Evolutionary conservation across 2,888 invertebrate genomes (phyloP).

Genomic region (Polydrusus pterygomalis): DNA sequence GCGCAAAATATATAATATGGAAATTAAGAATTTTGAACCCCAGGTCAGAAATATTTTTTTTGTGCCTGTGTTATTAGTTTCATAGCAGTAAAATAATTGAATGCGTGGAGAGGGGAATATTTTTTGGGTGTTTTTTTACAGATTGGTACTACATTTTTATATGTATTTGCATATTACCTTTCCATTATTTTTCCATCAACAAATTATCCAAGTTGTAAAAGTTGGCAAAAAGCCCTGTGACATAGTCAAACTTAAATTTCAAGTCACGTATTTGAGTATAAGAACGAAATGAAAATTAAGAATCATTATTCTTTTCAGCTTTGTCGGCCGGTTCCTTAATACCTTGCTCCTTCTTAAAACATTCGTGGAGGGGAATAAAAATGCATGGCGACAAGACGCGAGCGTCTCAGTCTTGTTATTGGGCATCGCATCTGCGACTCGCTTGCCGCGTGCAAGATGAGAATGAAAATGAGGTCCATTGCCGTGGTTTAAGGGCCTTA

Average conservation of each 20-base stretch:
- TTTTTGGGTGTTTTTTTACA: too few species aligned
- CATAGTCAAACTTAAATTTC: conserved; percentile 69
- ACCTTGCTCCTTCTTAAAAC: conserved; percentile 70
- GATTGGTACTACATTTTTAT: too few species aligned
- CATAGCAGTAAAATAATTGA: too few species aligned
- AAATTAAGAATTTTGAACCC: too few species aligned
- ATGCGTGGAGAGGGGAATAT: too few species aligned
- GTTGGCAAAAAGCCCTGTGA: conserved; percentile 69
- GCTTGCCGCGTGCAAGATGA: conserved; percentile 66
- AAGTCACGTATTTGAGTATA: conserved; percentile 70
- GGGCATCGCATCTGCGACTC: conserved; percentile 69
- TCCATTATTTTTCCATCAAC: conserved; percentile 72
- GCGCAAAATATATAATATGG: too few species aligned
- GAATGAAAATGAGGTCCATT: conserved; percentile 68
- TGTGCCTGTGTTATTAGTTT: too few species aligned
- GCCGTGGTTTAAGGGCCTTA: conserved; percentile 10
- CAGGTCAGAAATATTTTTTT: too few species aligned
- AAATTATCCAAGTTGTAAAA: conserved; percentile 70
- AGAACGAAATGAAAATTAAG: conserved; percentile 74
- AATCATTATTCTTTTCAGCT: conserved; percentile 74
- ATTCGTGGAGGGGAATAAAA: conserved; percentile 70
- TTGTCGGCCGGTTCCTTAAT: conserved; percentile 71
- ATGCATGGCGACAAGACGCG: conserved; percentile 70
- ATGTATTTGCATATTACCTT: conserved; percentile 49
- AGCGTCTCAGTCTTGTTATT: conserved; percentile 67